phyloP scores from a whole-genome alignment of 1,140 invertebrate species.

The Bombus balteatus region DNA sequence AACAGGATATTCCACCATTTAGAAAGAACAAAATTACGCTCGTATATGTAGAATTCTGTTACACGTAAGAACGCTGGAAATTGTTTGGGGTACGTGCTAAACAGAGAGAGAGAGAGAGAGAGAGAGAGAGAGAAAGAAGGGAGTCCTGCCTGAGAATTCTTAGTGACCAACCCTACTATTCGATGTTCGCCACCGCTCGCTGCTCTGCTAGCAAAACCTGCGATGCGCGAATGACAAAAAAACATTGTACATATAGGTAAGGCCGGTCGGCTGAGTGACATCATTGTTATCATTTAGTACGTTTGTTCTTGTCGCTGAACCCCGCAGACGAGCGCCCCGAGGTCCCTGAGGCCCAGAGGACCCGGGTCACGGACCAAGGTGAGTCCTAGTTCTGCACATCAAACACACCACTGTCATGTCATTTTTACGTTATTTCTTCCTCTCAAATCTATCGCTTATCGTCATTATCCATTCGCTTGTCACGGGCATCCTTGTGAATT shows the following conservation, averaged over 20 bases:
- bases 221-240: conserved; percentile 68
- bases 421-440: background rate
- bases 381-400: conserved; percentile 62
- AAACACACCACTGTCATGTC: conserved; percentile 7
- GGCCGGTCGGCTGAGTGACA: conserved; percentile 74
- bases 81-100: background rate
- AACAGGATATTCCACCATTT: background rate
- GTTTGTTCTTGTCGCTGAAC: conserved; percentile 91
- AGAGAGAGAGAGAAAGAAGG: background rate
- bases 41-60: background rate
- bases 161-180: conserved; percentile 9
- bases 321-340: conserved; percentile 84
- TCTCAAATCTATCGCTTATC: background rate
- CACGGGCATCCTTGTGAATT: background rate
- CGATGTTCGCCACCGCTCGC: conserved; percentile 54
- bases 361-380: conserved; percentile 75
- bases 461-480: background rate
- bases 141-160: conserved; percentile 24
- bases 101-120: background rate
- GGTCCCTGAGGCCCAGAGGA: conserved; percentile 81
- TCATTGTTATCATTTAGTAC: conserved; percentile 88
- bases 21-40: background rate
- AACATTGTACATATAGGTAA: conserved; percentile 69
- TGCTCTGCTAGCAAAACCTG: conserved; percentile 60
- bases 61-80: background rate